phyloP scores from a whole-genome alignment of 2,113 vertebrate species.

The Halichoerus grypus region DNA sequence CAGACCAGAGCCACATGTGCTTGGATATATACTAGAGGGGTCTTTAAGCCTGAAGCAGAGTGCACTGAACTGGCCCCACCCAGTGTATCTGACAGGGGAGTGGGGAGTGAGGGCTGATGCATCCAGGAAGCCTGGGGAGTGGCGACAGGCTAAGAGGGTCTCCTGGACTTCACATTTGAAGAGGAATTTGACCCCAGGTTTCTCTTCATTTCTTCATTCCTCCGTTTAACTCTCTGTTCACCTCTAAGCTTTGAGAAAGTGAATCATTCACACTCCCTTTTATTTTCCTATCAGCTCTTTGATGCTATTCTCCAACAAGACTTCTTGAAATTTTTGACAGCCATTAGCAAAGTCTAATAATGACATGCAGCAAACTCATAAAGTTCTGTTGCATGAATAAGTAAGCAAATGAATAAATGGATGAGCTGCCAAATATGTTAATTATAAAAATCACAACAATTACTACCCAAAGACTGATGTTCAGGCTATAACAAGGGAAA shows the following conservation, averaged over 20 bases:
- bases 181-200: neutral
- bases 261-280: neutral
- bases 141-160: neutral
- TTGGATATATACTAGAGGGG: neutral
- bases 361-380: neutral
- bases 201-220: neutral
- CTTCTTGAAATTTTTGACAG: constrained; percentile 6
- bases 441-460: constrained; percentile 23
- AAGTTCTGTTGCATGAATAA: constrained; percentile 30
- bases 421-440: constrained; percentile 37
- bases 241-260: neutral
- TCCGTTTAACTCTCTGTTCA: neutral
- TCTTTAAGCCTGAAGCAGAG: neutral
- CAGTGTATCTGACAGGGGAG: neutral
- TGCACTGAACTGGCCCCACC: rapidly evolving
- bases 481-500: neutral
- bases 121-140: neutral
- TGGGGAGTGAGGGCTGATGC: neutral
- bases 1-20: neutral
- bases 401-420: constrained; percentile 55
- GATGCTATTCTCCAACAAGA: neutral
- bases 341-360: constrained; percentile 23
- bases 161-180: neutral
- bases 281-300: constrained; percentile 23
- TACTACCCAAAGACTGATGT: neutral